These are phyloP conservation scores for Oscheius sp. DNA, from an alignment of 2,888 invertebrate species.

Conservation along the genomic window DNA sequence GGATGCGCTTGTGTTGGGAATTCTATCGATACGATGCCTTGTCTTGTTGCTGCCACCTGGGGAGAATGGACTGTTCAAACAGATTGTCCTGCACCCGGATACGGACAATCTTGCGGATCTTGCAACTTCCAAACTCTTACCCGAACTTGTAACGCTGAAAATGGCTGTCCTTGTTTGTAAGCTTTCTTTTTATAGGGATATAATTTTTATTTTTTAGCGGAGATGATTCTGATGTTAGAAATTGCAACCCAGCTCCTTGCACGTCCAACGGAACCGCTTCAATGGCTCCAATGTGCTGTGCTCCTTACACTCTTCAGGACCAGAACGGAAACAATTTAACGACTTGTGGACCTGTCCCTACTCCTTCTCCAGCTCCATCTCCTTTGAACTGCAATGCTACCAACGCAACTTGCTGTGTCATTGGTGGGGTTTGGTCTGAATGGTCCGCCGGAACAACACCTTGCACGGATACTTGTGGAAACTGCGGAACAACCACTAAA, in stretches of 20 bases:
- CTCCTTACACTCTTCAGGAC: conserved; percentile 8
- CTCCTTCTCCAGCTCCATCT: not conserved
- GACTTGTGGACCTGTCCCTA: conserved; percentile 13
- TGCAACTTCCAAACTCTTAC: conserved; percentile 7
- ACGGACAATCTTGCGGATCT: conserved; percentile 10
- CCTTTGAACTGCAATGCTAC: conserved; percentile 14
- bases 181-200: not conserved
- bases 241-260: conserved; percentile 25
- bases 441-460: conserved; percentile 29
- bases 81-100: conserved; percentile 3
- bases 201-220: conserved; percentile 6
- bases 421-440: conserved; percentile 40
- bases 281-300: not conserved
- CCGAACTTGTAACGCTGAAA: conserved; percentile 19
- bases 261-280: conserved; percentile 3
- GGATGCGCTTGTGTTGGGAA: conserved; percentile 9
- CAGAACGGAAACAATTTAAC: conserved; percentile 5
- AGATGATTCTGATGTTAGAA: not conserved
- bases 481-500: conserved; percentile 29
- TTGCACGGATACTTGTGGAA: conserved; percentile 28
- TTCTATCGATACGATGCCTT: conserved; percentile 1
- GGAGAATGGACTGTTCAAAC: conserved; percentile 17
- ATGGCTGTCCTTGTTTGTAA: conserved; percentile 24
- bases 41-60: conserved; percentile 3
- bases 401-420: conserved; percentile 15